A percentile compares a stretch with the other conserved stretches of the same genome.
phyloP scores from a whole-genome alignment of 2,797 vertebrate genomes.

The Bovichtus diacanthus region DNA sequence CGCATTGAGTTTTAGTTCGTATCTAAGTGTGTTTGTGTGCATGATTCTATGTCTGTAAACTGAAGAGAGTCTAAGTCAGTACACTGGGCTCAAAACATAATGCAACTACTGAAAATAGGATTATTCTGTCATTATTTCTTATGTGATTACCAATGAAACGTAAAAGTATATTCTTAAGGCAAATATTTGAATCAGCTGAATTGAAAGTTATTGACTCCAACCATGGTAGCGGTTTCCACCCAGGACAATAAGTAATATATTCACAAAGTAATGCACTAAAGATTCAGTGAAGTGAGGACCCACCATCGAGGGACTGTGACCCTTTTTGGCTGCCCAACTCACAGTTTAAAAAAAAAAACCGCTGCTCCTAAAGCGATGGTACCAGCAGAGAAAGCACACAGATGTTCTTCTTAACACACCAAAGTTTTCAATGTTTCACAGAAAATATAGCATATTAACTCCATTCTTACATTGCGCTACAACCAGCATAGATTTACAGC shows the following conservation, averaged over 20 bases:
- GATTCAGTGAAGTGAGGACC: background rate
- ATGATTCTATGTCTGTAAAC: slow-evolving; percentile 1
- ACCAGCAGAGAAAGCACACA: slow-evolving; percentile 11
- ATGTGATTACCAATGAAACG: background rate
- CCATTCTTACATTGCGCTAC: background rate
- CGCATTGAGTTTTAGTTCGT: slow-evolving; percentile 46
- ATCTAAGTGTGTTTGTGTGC: slow-evolving; percentile 15
- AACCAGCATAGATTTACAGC: slow-evolving; percentile 50
- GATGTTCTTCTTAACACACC: slow-evolving; percentile 21
- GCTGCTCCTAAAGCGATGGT: background rate
- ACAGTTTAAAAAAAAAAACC: background rate
- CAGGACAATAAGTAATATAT: background rate
- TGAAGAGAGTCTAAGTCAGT: background rate
- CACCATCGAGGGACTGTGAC: background rate
- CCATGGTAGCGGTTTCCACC: background rate
- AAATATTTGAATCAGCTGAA: slow-evolving; percentile 8
- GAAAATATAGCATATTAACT: background rate
- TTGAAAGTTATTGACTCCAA: background rate
- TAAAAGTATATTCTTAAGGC: slow-evolving; percentile 29
- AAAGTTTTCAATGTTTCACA: slow-evolving; percentile 5
- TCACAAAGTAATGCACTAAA: background rate
- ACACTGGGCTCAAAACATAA: slow-evolving; percentile 11
- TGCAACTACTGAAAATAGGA: slow-evolving; percentile 9
- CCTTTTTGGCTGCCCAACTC: background rate
- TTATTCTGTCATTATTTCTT: background rate